phyloP scores from a whole-genome alignment of 2,797 vertebrate genomes.

The Rhinichthys osculus region DNA sequence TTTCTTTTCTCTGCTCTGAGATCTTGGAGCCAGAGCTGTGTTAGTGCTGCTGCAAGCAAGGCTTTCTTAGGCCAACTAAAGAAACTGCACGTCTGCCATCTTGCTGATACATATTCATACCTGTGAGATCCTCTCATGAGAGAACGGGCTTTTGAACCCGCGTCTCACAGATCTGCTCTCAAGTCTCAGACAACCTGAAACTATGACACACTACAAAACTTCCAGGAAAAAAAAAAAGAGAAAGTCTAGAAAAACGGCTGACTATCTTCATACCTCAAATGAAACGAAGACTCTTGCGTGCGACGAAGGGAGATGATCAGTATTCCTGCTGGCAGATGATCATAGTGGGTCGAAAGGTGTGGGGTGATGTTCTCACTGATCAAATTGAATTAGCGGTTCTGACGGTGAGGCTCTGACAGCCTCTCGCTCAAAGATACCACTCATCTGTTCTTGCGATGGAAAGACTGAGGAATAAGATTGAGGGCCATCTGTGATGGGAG shows the following conservation, averaged over 20 bases:
- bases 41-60: conserved; percentile 23
- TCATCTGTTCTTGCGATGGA: not conserved
- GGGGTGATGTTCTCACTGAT: conserved; percentile 44
- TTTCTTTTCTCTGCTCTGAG: conserved; percentile 17
- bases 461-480: conserved; percentile 4
- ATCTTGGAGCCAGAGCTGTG: conserved; percentile 38
- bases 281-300: conserved; percentile 18
- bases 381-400: conserved; percentile 39
- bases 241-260: conserved; percentile 36
- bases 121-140: conserved; percentile 46
- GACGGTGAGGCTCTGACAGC: conserved; percentile 41
- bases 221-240: conserved; percentile 21
- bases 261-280: conserved; percentile 40
- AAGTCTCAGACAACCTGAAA: conserved; percentile 28
- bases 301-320: conserved; percentile 1
- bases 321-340: conserved; percentile 16
- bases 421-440: conserved; percentile 25
- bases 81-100: conserved; percentile 13
- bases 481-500: not conserved
- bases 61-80: conserved; percentile 49
- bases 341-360: conserved; percentile 31
- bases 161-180: conserved; percentile 39
- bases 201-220: conserved; percentile 46
- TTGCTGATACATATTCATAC: conserved; percentile 52
- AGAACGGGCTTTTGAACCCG: conserved; percentile 44